These are phyloP conservation scores for Andrena hattorfiana DNA, from an alignment of 2,888 invertebrate genomes.

Conservation along the genomic window DNA sequence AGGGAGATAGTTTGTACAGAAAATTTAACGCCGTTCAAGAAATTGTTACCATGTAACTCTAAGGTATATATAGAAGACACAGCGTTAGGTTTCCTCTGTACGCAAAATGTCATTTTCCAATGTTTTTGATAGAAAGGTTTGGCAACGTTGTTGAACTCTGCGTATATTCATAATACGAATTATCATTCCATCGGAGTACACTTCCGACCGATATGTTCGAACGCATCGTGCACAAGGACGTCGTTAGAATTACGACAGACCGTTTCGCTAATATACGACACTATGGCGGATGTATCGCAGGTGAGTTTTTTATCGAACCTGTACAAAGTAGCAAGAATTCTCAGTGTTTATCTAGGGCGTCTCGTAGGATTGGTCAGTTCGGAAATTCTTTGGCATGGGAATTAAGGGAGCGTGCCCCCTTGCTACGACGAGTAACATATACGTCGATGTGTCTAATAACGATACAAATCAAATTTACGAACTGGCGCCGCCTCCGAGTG, in stretches of 20 bases:
- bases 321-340: not conserved
- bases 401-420: slow-evolving; percentile 93
- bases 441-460: slow-evolving; percentile 91
- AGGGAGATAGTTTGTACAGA: slow-evolving; percentile 99
- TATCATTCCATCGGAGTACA: slow-evolving; percentile 96
- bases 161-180: slow-evolving; percentile 95
- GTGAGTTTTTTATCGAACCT: slow-evolving; percentile 61
- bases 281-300: slow-evolving; percentile 84
- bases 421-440: slow-evolving; percentile 91
- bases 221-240: slow-evolving; percentile 87
- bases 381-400: slow-evolving; percentile 94
- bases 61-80: slow-evolving; percentile 84
- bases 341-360: not conserved
- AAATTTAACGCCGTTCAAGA: slow-evolving; percentile 99
- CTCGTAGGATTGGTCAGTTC: slow-evolving; percentile 92
- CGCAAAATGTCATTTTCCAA: slow-evolving; percentile 12
- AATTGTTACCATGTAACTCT: slow-evolving; percentile 97
- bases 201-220: slow-evolving; percentile 92
- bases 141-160: slow-evolving; percentile 94
- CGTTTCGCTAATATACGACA: slow-evolving; percentile 95
- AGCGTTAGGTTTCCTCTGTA: not conserved
- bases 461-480: slow-evolving; percentile 87
- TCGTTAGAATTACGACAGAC: slow-evolving; percentile 94
- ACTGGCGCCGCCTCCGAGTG: slow-evolving; percentile 88
- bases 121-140: slow-evolving; percentile 89